These are phyloP conservation scores for Porphyrio hochstetteri DNA, from an alignment of 2,113 vertebrate genomes.

Conservation along the genomic window DNA sequence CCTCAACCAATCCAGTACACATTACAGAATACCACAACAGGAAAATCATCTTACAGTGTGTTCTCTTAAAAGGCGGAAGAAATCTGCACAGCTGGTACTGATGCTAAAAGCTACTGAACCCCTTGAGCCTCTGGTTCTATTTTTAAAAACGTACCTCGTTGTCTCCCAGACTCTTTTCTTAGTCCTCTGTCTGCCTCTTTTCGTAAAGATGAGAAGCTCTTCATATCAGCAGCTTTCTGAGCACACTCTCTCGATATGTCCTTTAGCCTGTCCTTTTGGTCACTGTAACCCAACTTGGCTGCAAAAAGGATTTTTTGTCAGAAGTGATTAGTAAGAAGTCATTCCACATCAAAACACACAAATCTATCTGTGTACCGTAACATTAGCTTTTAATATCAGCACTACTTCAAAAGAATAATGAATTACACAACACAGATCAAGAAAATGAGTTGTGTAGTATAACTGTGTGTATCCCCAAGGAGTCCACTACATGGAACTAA, in stretches of 20 bases:
- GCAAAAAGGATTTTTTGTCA: slow-evolving; percentile 22
- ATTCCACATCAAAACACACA: not conserved
- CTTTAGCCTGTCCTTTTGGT: slow-evolving; percentile 81
- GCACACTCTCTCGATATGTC: slow-evolving; percentile 90
- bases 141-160: slow-evolving; percentile 74
- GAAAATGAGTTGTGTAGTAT: not conserved
- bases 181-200: slow-evolving; percentile 81
- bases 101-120: not conserved
- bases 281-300: slow-evolving; percentile 80
- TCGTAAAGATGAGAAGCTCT: slow-evolving; percentile 74
- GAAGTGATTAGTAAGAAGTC: not conserved
- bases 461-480: not conserved
- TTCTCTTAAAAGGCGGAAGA: not conserved
- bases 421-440: not conserved
- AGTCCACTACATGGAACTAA: not conserved
- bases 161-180: slow-evolving; percentile 77
- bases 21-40: not conserved
- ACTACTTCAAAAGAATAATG: not conserved
- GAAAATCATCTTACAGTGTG: not conserved
- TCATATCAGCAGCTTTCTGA: slow-evolving; percentile 82
- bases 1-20: not conserved
- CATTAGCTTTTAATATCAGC: not conserved
- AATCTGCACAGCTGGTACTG: not conserved
- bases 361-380: not conserved
- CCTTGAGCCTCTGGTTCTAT: not conserved